Percentiles rank a stretch among this genome's conserved stretches.
These are phyloP conservation scores for Creontiades dilutus DNA, from an alignment of 2,888 invertebrate species.

Conservation along the genomic window DNA sequence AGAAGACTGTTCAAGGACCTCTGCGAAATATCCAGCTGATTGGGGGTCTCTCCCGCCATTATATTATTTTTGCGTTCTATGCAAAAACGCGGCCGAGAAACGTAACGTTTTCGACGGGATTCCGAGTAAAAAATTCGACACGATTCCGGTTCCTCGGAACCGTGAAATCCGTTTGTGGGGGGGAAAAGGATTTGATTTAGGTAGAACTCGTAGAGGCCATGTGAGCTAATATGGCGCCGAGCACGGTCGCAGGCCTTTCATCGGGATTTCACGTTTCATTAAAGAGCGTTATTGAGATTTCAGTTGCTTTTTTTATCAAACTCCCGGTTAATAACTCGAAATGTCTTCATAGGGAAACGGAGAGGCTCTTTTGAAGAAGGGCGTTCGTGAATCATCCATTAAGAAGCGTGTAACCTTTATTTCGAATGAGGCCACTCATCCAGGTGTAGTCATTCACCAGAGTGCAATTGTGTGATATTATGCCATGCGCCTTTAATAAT, in stretches of 20 bases:
- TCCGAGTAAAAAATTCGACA: slow-evolving; percentile 35
- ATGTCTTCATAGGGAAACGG: neutral
- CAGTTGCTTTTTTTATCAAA: neutral
- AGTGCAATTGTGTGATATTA: neutral
- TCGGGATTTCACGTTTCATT: slow-evolving; percentile 27
- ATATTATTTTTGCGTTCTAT: slow-evolving; percentile 35
- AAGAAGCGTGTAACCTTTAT: slow-evolving; percentile 5
- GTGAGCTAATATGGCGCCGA: neutral
- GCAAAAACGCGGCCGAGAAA: slow-evolving; percentile 15
- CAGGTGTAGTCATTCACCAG: neutral
- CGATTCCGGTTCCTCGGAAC: neutral
- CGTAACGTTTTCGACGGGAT: neutral
- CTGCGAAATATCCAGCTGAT: slow-evolving; percentile 20
- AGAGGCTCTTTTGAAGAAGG: neutral
- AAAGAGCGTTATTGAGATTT: slow-evolving; percentile 17
- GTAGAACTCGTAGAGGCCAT: neutral
- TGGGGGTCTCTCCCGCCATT: neutral
- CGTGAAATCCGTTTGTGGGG: slow-evolving; percentile 26
- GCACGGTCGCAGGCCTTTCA: slow-evolving; percentile 9
- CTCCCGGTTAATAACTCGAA: neutral
- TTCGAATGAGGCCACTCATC: neutral
- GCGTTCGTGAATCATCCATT: neutral
- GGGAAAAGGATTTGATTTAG: slow-evolving; percentile 13
- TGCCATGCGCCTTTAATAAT: neutral
- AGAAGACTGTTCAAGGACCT: slow-evolving; percentile 4